phyloP scores from a whole-genome alignment of 2,888 invertebrate genomes.

The Cataglyphis rosenhaueri region DNA sequence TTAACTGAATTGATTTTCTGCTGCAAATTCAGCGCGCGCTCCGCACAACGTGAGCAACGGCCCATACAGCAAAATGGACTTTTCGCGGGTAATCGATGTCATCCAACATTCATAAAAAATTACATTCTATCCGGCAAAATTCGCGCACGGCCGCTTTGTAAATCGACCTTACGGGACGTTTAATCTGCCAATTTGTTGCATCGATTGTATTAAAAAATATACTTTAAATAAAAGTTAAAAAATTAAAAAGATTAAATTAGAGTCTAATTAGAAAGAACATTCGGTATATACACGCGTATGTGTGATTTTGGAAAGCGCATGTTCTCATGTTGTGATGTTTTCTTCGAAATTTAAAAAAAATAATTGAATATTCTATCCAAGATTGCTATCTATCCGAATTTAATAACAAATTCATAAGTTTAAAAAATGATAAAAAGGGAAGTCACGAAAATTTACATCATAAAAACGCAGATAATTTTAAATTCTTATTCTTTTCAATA shows the following conservation, averaged over 20 bases:
- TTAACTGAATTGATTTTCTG: slow-evolving; percentile 81
- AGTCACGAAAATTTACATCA: background rate
- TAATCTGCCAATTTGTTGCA: background rate
- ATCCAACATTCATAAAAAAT: slow-evolving; percentile 48
- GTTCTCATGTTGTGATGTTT: background rate
- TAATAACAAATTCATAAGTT: background rate
- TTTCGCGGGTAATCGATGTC: slow-evolving; percentile 61
- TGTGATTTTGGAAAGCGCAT: background rate
- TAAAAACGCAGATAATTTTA: background rate
- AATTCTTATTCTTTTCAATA: too few relatives aligned
- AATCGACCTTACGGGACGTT: slow-evolving; percentile 22
- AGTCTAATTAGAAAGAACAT: background rate
- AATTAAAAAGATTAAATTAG: background rate
- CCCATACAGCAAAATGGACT: slow-evolving; percentile 66
- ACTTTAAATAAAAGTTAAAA: background rate
- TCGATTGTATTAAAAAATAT: background rate
- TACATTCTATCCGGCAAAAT: slow-evolving; percentile 18
- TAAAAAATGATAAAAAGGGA: background rate
- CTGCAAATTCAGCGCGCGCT: slow-evolving; percentile 64
- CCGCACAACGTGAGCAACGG: slow-evolving; percentile 62
- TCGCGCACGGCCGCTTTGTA: slow-evolving; percentile 9
- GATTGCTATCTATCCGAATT: background rate
- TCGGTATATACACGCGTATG: background rate
- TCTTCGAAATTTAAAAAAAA: background rate
- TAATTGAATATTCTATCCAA: background rate